Percentiles rank a stretch among this genome's conserved stretches.
These are phyloP conservation scores for Drosophila villosipedis DNA, from an alignment of 2,888 invertebrate genomes.

Conservation along the genomic window DNA sequence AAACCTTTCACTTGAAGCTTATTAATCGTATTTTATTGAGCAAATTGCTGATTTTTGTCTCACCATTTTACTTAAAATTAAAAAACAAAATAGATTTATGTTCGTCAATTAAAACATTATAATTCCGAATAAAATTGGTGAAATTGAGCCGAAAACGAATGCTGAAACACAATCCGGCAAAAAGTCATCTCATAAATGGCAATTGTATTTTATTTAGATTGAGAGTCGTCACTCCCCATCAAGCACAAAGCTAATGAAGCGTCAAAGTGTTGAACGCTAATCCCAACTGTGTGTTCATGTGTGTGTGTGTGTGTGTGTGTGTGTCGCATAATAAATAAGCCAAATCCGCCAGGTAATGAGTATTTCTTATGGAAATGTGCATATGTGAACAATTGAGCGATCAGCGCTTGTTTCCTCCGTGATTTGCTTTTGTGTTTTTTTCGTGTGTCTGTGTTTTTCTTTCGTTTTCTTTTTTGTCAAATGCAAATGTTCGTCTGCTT, in stretches of 20 bases:
- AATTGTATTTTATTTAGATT: constrained; percentile 51
- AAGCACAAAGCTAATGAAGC: constrained; percentile 61
- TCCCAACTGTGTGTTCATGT: constrained; percentile 7
- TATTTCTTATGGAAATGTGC: constrained; percentile 42
- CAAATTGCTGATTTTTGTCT: neutral
- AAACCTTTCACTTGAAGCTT: neutral
- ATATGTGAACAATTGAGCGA: constrained; percentile 54
- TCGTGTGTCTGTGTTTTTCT: constrained; percentile 30
- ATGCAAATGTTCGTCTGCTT: constrained; percentile 20
- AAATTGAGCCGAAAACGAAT: constrained; percentile 16
- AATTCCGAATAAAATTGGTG: neutral
- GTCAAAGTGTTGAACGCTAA: constrained; percentile 70
- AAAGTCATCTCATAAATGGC: constrained; percentile 17
- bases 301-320: constrained; percentile 1
- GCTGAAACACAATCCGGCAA: neutral
- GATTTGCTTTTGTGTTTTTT: constrained; percentile 38
- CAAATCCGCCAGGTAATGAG: constrained; percentile 45
- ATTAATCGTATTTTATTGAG: neutral
- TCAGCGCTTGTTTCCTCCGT: constrained; percentile 49
- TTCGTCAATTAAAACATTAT: neutral
- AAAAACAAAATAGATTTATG: neutral
- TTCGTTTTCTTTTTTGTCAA: neutral
- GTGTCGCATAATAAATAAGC: constrained; percentile 58
- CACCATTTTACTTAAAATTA: neutral
- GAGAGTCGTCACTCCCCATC: constrained; percentile 22